Percentiles rank a stretch among this genome's conserved stretches.
phyloP scores from a whole-genome alignment of 1,140 invertebrate species.

The Drosophila pectinifera region DNA sequence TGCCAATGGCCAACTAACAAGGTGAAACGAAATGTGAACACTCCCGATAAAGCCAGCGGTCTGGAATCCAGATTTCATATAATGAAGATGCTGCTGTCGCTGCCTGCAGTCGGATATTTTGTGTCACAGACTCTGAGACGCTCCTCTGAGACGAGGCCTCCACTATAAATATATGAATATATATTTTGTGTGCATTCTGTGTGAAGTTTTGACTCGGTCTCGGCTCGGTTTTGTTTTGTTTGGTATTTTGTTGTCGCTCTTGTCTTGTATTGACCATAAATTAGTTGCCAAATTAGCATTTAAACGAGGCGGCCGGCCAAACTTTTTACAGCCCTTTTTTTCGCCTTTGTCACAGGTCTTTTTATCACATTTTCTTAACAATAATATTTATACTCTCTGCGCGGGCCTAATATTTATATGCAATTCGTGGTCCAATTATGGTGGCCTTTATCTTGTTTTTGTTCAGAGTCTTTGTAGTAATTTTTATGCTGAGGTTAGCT shows the following conservation, averaged over 20 bases:
- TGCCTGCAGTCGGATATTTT: conserved; percentile 55
- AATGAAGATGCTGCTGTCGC: conserved; percentile 33
- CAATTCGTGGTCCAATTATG: conserved; percentile 16
- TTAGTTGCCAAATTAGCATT: conserved; percentile 77
- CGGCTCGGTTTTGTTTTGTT: conserved; percentile 42
- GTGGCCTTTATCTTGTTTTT: background rate
- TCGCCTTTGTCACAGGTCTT: conserved; percentile 45
- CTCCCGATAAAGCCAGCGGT: conserved; percentile 58
- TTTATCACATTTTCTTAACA: conserved; percentile 34
- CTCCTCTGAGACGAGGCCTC: conserved; percentile 38
- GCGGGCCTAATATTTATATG: conserved; percentile 31
- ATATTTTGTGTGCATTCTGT: conserved; percentile 39
- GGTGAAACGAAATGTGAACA: conserved; percentile 80
- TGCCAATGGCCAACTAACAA: conserved; percentile 72
- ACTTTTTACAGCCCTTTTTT: conserved; percentile 60
- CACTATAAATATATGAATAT: conserved; percentile 63
- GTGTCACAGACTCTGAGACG: conserved; percentile 68
- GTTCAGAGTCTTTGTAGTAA: background rate
- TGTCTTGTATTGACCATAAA: conserved; percentile 76
- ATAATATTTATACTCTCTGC: conserved; percentile 38
- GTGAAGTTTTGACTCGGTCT: conserved; percentile 34
- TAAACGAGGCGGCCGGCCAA: conserved; percentile 67
- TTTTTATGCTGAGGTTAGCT: background rate
- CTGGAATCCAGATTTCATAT: conserved; percentile 37
- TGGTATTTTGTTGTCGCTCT: conserved; percentile 77